Evolutionary conservation across 2,888 invertebrate genomes (phyloP), one percentile per base, ranked within the genome.

Genomic region (Synanthedon tipuliformis): DNA sequence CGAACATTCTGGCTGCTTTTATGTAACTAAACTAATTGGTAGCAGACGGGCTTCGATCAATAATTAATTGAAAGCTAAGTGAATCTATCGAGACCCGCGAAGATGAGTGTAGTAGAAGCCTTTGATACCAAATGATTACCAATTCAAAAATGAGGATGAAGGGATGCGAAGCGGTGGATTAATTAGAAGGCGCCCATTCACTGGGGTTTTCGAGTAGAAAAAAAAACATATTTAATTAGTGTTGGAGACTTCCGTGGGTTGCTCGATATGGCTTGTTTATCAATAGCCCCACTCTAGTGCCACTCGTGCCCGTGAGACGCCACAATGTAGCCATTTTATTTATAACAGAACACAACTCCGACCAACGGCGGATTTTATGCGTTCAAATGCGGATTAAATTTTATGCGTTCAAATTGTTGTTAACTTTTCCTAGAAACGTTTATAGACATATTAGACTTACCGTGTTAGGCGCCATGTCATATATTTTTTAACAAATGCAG

Each of bases 61-160:
- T 69, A 68, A 68, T 68, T 68, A 68, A 70, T 69, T 66, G 65
- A 63, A 64, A 55, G 55, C 41, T 41, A 56, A 51, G 49, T 40
- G 48, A 52, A 40, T 51, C 51, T 48, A 53, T 55, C 51, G 53
- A 48, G 54, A 50, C 50, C 53, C 53, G 56, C 55, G 52, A 55
- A 58, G 54, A 54, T 62, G 69, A 65, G 64, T 70, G 69, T 53
- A 53, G 52, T 51, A 68, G 63, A 70, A 74, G 69, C 79, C 85
- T 84, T 84, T 84, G 83, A 82, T 71, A 73, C 68, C 68, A 68
- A 75, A 71, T 80, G 75, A 84, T 85, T 83, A 82, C 81, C 81
- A 85, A 84, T 85, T 84, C 83, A 82, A 75, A 83, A 75, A 68
- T 59, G 58, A 63, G 68, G 58, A 65, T 69, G 64, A 67, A 69